Evolutionary conservation across 1,140 invertebrate genomes (phyloP).

Genomic region (Copidosoma floridanum): DNA sequence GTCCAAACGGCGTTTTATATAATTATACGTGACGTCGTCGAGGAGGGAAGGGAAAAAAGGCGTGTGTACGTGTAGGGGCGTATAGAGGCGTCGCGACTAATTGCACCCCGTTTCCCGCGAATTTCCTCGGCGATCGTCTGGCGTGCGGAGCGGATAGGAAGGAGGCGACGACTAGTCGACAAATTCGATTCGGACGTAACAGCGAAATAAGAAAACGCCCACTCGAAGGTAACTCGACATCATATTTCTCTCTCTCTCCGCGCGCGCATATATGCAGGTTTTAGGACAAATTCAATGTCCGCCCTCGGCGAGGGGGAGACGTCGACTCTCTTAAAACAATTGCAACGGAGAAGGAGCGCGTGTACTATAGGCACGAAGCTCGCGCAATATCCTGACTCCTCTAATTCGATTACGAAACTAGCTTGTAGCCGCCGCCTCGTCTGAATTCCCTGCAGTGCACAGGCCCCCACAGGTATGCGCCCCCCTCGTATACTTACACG

Average conservation of each 20-base stretch:
- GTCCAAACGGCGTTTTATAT: too few species aligned
- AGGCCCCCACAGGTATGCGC: slow-evolving; percentile 38
- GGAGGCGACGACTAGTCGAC: too few species aligned
- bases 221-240: slow-evolving; percentile 48
- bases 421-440: slow-evolving; percentile 40
- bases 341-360: neutral
- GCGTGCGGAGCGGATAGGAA: too few species aligned
- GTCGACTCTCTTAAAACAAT: too few species aligned
- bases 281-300: slow-evolving; percentile 57
- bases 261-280: too few species aligned
- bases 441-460: slow-evolving; percentile 39
- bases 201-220: slow-evolving; percentile 35
- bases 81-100: slow-evolving; percentile 3
- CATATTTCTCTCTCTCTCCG: too few species aligned
- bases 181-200: slow-evolving; percentile 26
- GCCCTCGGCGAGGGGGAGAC: slow-evolving; percentile 30
- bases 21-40: too few species aligned
- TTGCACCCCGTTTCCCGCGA: slow-evolving; percentile 20
- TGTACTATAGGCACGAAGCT: too few species aligned
- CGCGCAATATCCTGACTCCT: too few species aligned
- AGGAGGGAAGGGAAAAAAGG: too few species aligned
- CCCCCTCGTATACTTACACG: neutral
- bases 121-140: slow-evolving; percentile 8
- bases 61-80: too few species aligned
- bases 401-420: slow-evolving; percentile 55